Percentiles rank a stretch among this genome's conserved stretches.
These are phyloP conservation scores for Carapus acus DNA, from an alignment of 2,797 vertebrate species.

Conservation along the genomic window DNA sequence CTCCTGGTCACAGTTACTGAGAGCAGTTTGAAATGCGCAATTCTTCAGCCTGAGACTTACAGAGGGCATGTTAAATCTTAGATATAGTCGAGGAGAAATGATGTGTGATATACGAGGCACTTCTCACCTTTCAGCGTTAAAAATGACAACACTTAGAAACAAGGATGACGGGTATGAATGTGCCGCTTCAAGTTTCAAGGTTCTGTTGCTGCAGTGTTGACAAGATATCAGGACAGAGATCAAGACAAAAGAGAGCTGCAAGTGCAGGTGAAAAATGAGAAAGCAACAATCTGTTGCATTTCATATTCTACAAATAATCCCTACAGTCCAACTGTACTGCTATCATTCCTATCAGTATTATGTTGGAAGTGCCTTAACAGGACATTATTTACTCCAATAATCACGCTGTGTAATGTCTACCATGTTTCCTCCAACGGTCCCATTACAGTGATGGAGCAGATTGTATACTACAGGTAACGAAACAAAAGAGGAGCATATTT, in stretches of 20 bases:
- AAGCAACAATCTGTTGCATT: background rate
- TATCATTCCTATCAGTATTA: too few species aligned
- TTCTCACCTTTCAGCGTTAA: conserved; percentile 8
- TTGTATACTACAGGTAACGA: too few species aligned
- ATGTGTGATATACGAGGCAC: conserved; percentile 43
- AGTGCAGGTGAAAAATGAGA: background rate
- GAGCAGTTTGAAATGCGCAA: conserved; percentile 9
- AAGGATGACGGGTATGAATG: conserved; percentile 26
- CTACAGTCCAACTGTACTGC: too few species aligned
- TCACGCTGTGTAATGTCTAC: too few species aligned
- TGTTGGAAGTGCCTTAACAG: too few species aligned
- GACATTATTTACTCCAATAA: too few species aligned
- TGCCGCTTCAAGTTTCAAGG: conserved; percentile 19
- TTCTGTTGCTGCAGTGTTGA: conserved; percentile 1
- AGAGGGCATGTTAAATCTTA: too few species aligned
- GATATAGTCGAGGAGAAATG: conserved; percentile 3
- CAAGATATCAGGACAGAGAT: background rate
- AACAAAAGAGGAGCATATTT: conserved; percentile 9
- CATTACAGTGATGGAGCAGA: too few species aligned
- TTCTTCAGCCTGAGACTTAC: conserved; percentile 22
- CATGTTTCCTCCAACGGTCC: too few species aligned
- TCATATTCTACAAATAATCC: background rate
- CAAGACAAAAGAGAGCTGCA: background rate
- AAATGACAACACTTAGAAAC: conserved; percentile 17
- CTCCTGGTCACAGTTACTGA: conserved; percentile 22